Evolutionary conservation across 2,797 vertebrate species (phyloP), one percentile per base, ranked within the genome.

Genomic region (Cheirogaleus major): DNA sequence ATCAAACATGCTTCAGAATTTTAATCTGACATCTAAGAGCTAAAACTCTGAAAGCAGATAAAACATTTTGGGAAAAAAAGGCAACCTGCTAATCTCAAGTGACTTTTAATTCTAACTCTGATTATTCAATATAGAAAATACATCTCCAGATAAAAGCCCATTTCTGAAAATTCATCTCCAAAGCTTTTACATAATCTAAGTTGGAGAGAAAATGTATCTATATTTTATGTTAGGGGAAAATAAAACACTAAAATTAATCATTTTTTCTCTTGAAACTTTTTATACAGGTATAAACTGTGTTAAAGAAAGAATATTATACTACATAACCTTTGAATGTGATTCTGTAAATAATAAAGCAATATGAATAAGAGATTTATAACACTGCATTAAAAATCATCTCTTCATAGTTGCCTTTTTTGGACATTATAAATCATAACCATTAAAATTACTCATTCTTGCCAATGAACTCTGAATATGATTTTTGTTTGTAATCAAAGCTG

Each of bases 341-440:
- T 97, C 91, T 97, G 84, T 86, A 98, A 98, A 89, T 80, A 92
- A 97, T 81, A 97, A 91, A 30, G 5, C 6, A 96, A 45, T 9
- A 97, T 96, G 97, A 98, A 76, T 78, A 97, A 97, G 83, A 96
- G 87, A 98, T 90, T 97, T 96, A 96, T 79, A 38, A 93, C 32
- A 95, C 27, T 86, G 65, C 87, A 90, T 98, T 98, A 97, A 97
- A 98, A 98, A 97, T 94, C 94, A 93, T 43, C 94, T 87, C 95
- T 63, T 97, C 95, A n/a, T 18, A 96, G 92, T 95, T 96, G 73
- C 72, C 57, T 82, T 97, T 89, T 97, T 87, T 96, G 85, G 86
- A 96, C 93, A 97, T 97, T 95, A 96, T 87, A 98, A 98, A 98
- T 93, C 85, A 94, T 93, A 96, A 67, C 61, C 89, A 97, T 92